A percentile compares a stretch with the other conserved stretches of the same genome.
Evolutionary conservation across 1,140 invertebrate species (phyloP).

Genomic region (Coptotermes formosanus): DNA sequence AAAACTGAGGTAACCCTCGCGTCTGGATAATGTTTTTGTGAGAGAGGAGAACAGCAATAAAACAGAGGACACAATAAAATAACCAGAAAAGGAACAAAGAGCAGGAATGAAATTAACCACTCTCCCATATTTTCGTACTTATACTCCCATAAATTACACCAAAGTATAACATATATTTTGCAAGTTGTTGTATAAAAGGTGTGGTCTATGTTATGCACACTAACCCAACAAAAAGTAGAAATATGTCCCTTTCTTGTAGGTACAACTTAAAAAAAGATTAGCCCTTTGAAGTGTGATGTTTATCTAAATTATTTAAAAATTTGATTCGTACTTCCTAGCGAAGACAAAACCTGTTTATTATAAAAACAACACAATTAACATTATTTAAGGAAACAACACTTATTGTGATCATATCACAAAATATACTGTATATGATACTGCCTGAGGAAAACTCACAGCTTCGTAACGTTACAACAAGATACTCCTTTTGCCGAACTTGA

Average conservation of each 20-base stretch:
- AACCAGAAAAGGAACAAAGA: not conserved
- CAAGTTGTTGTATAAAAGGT: not conserved
- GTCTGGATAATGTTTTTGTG: not conserved
- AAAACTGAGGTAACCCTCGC: not conserved
- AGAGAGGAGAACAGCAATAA: not conserved
- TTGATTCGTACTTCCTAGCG: too few species aligned
- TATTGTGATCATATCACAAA: too few species aligned
- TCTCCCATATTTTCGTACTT: not conserved
- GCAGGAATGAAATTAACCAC: not conserved
- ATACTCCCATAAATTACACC: not conserved
- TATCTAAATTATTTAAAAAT: too few species aligned
- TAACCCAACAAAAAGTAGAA: not conserved
- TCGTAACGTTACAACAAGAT: too few species aligned
- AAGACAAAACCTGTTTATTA: too few species aligned
- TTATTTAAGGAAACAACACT: too few species aligned
- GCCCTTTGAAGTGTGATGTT: too few species aligned
- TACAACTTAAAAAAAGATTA: not conserved
- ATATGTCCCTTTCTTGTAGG: not conserved
- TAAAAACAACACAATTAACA: too few species aligned
- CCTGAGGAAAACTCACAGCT: too few species aligned
- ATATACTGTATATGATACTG: too few species aligned
- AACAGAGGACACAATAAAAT: not conserved
- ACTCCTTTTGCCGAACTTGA: too few species aligned
- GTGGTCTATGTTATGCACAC: not conserved
- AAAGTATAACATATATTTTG: not conserved